Percentiles rank a stretch among this genome's conserved stretches.
These are phyloP conservation scores for Pipistrellus pipistrellus DNA, from an alignment of 2,797 vertebrate species.

Conservation along the genomic window DNA sequence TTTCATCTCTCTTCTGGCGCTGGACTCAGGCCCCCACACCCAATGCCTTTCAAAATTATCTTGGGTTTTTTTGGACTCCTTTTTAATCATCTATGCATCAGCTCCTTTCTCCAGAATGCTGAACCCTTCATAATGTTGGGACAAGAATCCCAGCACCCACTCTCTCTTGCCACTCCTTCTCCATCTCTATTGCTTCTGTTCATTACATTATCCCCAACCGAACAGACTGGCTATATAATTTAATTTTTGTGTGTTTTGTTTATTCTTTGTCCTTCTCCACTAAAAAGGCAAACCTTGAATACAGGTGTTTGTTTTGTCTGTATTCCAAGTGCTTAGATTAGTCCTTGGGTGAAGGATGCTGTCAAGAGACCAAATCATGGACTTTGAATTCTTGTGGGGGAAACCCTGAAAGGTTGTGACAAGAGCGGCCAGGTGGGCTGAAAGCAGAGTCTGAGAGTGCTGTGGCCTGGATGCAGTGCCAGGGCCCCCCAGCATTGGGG, in stretches of 20 bases:
- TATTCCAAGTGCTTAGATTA: neutral
- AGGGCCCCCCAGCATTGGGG: neutral
- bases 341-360: neutral
- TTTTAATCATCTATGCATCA: no score
- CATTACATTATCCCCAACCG: neutral
- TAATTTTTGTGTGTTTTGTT: no score
- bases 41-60: no score
- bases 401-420: neutral
- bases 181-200: neutral
- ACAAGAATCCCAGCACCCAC: neutral
- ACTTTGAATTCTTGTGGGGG: neutral
- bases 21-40: no score
- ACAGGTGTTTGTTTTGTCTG: neutral
- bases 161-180: neutral
- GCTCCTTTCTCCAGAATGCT: no score
- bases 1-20: no score
- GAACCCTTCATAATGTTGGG: no score
- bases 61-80: no score
- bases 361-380: neutral
- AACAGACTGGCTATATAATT: fast-evolving
- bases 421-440: neutral
- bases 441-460: neutral
- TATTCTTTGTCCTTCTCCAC: neutral
- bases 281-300: neutral
- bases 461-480: neutral